Conservation (phyloP, 2,113 vertebrate genomes). For the Lontra canadensis region DNA sequence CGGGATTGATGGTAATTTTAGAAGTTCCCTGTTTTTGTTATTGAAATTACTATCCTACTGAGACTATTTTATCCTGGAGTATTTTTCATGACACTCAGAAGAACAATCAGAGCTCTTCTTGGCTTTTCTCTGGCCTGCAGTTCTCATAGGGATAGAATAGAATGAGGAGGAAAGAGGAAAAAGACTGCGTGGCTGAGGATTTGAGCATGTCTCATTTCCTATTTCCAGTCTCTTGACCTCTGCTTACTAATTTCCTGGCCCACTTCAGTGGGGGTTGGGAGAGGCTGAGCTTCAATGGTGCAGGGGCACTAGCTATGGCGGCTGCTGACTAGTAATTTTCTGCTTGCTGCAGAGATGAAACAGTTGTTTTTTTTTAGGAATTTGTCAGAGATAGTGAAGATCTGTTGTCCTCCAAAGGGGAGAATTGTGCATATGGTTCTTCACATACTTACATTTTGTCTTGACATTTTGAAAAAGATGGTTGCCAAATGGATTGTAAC, state of each 20-base stretch:
- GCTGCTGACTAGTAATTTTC: not conserved
- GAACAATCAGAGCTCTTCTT: not conserved
- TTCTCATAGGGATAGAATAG: not conserved
- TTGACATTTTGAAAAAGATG: not conserved
- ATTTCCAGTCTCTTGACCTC: not conserved
- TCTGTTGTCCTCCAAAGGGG: not conserved
- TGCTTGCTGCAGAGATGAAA: not conserved
- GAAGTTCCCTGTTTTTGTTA: not conserved
- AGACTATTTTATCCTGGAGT: not conserved
- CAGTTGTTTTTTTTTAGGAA: not conserved
- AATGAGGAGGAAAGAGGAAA: not conserved
- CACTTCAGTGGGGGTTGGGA: not conserved
- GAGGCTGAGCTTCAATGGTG: not conserved
- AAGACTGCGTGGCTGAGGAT: too few species aligned
- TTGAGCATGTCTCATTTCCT: not conserved
- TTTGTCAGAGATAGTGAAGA: not conserved
- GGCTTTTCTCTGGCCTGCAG: not conserved
- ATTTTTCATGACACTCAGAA: not conserved
- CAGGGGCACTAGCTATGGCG: too few species aligned
- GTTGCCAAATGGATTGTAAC: not conserved
- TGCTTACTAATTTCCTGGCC: not conserved
- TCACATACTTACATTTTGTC: not conserved
- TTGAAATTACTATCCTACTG: not conserved
- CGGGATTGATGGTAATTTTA: not conserved
- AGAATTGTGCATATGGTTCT: not conserved